Conservation (phyloP, 2,797 vertebrate species). For the Phaenicophaeus curvirostris region DNA sequence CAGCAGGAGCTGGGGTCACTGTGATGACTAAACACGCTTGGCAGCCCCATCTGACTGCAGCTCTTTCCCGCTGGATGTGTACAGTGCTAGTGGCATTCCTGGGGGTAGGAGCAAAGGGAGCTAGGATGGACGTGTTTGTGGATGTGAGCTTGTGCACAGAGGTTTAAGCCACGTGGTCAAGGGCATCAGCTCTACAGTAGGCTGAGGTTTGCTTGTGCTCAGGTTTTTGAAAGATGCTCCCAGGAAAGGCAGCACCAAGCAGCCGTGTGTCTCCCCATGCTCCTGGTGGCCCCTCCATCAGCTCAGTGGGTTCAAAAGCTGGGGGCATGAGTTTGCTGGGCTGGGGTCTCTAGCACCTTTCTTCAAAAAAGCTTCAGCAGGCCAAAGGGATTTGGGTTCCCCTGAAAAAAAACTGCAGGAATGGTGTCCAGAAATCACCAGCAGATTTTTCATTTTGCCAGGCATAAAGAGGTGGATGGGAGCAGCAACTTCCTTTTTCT, state of each 20-base stretch:
- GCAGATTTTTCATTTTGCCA: background rate
- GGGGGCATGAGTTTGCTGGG: background rate
- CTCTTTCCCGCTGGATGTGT: rapidly evolving
- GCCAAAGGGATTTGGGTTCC: background rate
- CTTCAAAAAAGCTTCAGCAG: background rate
- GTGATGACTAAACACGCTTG: background rate
- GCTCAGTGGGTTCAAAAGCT: background rate
- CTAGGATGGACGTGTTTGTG: background rate
- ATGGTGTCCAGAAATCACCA: background rate
- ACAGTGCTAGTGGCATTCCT: background rate
- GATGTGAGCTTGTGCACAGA: rapidly evolving
- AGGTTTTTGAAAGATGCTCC: background rate
- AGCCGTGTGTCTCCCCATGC: background rate
- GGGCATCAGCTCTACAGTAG: rapidly evolving
- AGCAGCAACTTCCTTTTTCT: background rate
- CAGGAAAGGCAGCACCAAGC: rapidly evolving
- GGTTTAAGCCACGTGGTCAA: rapidly evolving
- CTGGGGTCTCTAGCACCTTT: background rate
- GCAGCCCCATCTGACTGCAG: background rate
- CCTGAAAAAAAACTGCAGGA: background rate
- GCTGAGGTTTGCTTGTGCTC: background rate
- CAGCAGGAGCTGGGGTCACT: rapidly evolving
- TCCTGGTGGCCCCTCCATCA: background rate
- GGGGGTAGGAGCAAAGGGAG: background rate
- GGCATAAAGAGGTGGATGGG: background rate